A percentile compares a stretch with the other conserved stretches of the same genome.
Conservation (phyloP, 1,140 invertebrate species). For the Neotoxoptera formosana region DNA sequence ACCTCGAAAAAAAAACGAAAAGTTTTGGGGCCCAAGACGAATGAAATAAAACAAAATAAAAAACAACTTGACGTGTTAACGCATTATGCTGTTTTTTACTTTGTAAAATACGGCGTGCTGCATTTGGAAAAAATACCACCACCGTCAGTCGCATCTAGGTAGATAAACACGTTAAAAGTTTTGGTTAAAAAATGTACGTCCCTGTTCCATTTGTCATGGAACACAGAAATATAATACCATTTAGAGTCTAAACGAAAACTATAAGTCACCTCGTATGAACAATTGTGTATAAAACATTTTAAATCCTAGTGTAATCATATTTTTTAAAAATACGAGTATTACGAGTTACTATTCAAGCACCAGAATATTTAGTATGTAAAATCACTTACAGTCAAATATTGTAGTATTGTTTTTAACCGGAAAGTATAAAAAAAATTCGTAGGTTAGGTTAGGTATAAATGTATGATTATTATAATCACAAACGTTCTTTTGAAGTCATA, state of each 20-base stretch:
- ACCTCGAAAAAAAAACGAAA: background rate
- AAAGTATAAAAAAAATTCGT: background rate
- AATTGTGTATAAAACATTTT: background rate
- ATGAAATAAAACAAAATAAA: conserved; percentile 39
- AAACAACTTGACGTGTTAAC: conserved; percentile 5
- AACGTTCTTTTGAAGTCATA: background rate
- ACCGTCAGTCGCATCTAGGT: background rate
- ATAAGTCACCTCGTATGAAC: background rate
- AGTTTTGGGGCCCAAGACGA: background rate
- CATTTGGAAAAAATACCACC: background rate
- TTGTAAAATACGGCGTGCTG: background rate
- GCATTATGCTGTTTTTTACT: background rate
- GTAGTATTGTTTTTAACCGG: background rate
- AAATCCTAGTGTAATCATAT: background rate
- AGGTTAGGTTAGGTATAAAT: no score
- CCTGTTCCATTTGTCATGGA: background rate
- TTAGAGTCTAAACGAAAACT: background rate
- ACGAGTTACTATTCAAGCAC: background rate
- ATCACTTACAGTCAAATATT: background rate
- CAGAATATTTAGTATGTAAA: background rate
- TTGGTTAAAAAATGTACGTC: conserved; percentile 4
- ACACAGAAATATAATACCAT: background rate
- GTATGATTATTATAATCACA: background rate
- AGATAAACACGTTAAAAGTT: conserved; percentile 54
- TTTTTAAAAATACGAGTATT: no score